Conservation (phyloP, 1,140 invertebrate genomes). For the Aphidius ervi region DNA sequence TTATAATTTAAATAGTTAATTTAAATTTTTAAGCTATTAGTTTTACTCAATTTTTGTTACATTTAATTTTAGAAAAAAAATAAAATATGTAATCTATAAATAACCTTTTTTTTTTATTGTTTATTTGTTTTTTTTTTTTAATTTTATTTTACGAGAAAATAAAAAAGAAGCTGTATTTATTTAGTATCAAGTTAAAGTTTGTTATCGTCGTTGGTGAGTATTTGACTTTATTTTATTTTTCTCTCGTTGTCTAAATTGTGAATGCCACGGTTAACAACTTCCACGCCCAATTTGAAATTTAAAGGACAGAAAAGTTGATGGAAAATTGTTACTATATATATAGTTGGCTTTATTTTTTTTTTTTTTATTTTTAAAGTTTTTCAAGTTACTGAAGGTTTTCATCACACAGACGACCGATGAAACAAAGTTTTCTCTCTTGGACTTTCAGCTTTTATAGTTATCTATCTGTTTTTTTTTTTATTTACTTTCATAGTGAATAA, state of each 20-base stretch:
- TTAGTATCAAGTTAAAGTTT: too few species aligned
- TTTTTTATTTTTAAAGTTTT: constrained; percentile 13
- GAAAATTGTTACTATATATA: constrained; percentile 4
- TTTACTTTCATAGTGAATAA: neutral
- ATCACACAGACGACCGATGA: constrained; percentile 19
- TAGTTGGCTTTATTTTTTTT: neutral
- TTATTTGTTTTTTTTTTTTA: too few species aligned
- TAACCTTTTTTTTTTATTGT: too few species aligned
- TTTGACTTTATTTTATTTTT: constrained; percentile 9
- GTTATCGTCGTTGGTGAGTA: too few species aligned
- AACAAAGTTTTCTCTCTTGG: constrained; percentile 21
- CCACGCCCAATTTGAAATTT: constrained; percentile 26
- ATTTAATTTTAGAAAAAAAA: too few species aligned
- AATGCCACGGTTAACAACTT: constrained; percentile 25
- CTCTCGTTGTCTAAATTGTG: constrained; percentile 17
- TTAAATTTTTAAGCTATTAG: too few species aligned
- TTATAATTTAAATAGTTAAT: too few species aligned
- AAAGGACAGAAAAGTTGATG: constrained; percentile 25
- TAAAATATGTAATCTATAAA: too few species aligned
- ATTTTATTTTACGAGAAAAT: too few species aligned
- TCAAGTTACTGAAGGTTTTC: constrained; percentile 17
- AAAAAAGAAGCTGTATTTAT: too few species aligned
- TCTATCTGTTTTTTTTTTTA: neutral
- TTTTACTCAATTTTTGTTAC: too few species aligned
- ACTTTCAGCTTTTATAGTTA: constrained; percentile 15